Percentiles rank a stretch among this genome's conserved stretches.
Evolutionary conservation across 2,888 invertebrate species (phyloP).

Genomic region (Chironomus riparius): DNA sequence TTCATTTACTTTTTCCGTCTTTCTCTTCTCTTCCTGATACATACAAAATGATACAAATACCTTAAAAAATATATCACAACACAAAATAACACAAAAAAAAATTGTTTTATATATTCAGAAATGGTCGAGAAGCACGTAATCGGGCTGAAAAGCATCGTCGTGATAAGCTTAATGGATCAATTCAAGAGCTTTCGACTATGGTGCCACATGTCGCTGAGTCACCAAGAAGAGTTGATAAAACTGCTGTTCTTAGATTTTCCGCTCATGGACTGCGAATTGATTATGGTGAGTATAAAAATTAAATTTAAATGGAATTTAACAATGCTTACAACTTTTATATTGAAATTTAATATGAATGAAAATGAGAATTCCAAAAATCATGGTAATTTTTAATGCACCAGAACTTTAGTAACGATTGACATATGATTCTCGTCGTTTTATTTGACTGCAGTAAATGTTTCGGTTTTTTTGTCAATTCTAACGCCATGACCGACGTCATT

Average conservation of each 20-base stretch:
- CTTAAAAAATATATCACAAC: neutral
- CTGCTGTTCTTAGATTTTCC: slow-evolving; percentile 75
- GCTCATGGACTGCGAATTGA: slow-evolving; percentile 77
- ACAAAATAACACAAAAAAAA: too few species aligned
- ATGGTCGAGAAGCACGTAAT: slow-evolving; percentile 72
- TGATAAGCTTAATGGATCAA: slow-evolving; percentile 78
- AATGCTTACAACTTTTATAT: too few species aligned
- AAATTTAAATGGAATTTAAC: too few species aligned
- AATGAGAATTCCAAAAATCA: too few species aligned
- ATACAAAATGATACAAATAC: neutral
- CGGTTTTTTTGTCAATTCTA: too few species aligned
- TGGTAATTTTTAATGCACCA: too few species aligned
- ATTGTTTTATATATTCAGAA: slow-evolving; percentile 38
- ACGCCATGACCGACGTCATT: too few species aligned
- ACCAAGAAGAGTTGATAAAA: slow-evolving; percentile 81
- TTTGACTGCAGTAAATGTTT: too few species aligned
- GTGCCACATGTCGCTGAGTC: slow-evolving; percentile 77
- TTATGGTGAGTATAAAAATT: slow-evolving; percentile 44
- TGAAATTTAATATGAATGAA: too few species aligned
- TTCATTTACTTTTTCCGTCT: neutral
- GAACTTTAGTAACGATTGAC: too few species aligned
- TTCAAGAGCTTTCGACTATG: slow-evolving; percentile 69
- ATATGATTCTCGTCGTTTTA: too few species aligned
- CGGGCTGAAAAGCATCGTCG: slow-evolving; percentile 85
- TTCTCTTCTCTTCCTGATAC: neutral